Evolutionary conservation across 2,113 vertebrate species (phyloP).

Genomic region (Notothenia rossii): DNA sequence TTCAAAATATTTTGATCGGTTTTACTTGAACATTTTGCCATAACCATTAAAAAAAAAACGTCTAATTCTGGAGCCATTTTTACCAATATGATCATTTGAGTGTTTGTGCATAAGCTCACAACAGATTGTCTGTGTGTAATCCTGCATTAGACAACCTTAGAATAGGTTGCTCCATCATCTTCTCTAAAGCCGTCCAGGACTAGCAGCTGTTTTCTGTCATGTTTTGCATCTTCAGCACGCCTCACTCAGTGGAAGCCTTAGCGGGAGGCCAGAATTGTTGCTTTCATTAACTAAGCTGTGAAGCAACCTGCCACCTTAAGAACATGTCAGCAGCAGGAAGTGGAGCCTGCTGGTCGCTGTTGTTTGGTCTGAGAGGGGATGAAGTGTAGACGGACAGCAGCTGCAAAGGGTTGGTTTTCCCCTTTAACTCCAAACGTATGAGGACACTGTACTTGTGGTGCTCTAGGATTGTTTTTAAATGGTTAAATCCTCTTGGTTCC

Average conservation of each 20-base stretch:
- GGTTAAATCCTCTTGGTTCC: too few species aligned
- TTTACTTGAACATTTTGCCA: neutral
- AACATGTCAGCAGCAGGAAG: constrained; percentile 43
- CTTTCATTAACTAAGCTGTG: constrained; percentile 42
- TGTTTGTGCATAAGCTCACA: constrained; percentile 7
- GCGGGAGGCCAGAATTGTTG: constrained; percentile 18
- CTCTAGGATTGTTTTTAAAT: neutral
- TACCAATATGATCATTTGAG: constrained; percentile 9
- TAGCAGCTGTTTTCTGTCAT: constrained; percentile 37
- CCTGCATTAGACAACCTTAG: constrained; percentile 24
- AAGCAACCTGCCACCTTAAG: constrained; percentile 53
- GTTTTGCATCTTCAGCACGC: constrained; percentile 18
- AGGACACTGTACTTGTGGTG: neutral
- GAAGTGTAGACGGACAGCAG: constrained; percentile 6
- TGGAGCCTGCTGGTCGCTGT: constrained; percentile 15
- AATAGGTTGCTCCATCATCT: neutral
- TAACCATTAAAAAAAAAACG: neutral
- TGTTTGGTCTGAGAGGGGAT: constrained; percentile 44
- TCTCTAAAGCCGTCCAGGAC: constrained; percentile 23
- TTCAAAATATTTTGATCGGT: neutral
- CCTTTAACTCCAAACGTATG: neutral
- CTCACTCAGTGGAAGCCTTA: constrained; percentile 10
- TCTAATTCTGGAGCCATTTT: neutral
- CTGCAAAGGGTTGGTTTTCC: neutral
- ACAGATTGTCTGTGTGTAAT: constrained; percentile 22